phyloP scores from a whole-genome alignment of 2,113 vertebrate genomes.

The Oncorhynchus keta region DNA sequence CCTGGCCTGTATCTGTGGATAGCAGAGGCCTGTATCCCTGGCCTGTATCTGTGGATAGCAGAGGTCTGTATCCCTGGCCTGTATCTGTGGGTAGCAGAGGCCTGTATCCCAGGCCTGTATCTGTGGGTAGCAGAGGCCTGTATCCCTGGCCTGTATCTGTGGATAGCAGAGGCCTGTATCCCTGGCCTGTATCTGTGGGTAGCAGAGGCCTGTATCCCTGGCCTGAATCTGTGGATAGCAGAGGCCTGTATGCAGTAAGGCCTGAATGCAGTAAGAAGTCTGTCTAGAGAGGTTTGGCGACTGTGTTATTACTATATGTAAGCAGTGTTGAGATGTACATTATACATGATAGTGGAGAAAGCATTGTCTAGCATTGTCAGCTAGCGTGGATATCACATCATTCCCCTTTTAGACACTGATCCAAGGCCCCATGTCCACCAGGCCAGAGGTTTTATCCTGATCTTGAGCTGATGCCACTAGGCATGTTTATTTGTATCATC shows the following conservation, averaged over 20 bases:
- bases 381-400: neutral
- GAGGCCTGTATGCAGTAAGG: too few species aligned
- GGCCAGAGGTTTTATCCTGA: slow-evolving; percentile 9
- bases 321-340: neutral
- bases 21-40: too few species aligned
- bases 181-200: neutral
- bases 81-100: neutral
- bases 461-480: slow-evolving; percentile 3
- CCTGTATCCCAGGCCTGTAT: too few species aligned
- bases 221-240: too few species aligned
- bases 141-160: too few species aligned
- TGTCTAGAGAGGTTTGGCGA: neutral
- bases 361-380: neutral
- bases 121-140: too few species aligned
- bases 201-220: neutral
- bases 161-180: too few species aligned
- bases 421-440: neutral
- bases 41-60: too few species aligned
- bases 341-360: neutral
- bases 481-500: slow-evolving; percentile 8
- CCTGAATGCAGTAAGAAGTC: neutral
- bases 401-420: neutral
- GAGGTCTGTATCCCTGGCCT: too few species aligned
- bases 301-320: too few species aligned
- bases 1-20: too few species aligned